Evolutionary conservation across 2,888 invertebrate species (phyloP).

Genomic region (Drosophila setosimentum): DNA sequence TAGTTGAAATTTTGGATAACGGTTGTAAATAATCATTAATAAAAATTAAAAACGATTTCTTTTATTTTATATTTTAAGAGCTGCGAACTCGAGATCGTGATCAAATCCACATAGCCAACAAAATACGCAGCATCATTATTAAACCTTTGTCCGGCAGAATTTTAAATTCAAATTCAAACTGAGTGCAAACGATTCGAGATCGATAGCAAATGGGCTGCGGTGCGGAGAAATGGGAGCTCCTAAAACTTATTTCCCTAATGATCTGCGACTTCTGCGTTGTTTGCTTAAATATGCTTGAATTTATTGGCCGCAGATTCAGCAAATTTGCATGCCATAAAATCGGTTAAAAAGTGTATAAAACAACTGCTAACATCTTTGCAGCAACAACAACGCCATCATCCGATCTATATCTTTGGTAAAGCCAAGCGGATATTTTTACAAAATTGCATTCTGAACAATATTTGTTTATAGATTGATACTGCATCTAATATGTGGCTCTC

Average conservation of each 20-base stretch:
- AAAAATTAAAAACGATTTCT: constrained; percentile 81
- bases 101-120: constrained; percentile 10
- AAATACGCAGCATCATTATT: constrained; percentile 59
- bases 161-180: constrained; percentile 31
- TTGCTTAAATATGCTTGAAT: constrained; percentile 75
- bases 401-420: no score
- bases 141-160: constrained; percentile 26
- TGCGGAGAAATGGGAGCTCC: constrained; percentile 41
- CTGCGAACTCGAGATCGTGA: constrained; percentile 25
- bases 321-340: constrained; percentile 49
- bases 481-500: not conserved
- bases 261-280: constrained; percentile 59
- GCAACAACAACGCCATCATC: not conserved
- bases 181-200: constrained; percentile 36
- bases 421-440: not conserved
- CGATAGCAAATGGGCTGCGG: not conserved
- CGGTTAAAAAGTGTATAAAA: constrained; percentile 29
- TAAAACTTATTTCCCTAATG: constrained; percentile 51
- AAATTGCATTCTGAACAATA: not conserved
- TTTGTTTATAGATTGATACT: not conserved
- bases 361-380: not conserved
- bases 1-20: constrained; percentile 83
- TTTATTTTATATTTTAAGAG: constrained; percentile 60
- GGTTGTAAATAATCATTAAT: constrained; percentile 83
- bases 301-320: constrained; percentile 68